These are phyloP conservation scores for Perizoma flavofasciatum DNA, from an alignment of 2,888 invertebrate species.

Conservation along the genomic window DNA sequence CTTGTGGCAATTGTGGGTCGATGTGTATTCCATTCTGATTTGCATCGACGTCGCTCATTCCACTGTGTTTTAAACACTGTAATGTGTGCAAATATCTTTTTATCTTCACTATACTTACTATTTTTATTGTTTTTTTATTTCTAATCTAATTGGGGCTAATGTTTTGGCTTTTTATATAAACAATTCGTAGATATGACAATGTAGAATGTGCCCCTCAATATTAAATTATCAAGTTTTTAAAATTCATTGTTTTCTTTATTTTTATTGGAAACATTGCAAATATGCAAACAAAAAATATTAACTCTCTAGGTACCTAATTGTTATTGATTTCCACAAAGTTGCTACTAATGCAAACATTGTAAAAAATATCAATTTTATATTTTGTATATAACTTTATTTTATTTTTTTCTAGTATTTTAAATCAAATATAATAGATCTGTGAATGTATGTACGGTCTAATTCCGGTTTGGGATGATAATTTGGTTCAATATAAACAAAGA, in stretches of 20 bases:
- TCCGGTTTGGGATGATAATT: constrained; percentile 33
- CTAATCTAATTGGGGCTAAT: constrained; percentile 36
- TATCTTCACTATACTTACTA: constrained; percentile 39
- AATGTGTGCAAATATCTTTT: constrained; percentile 51
- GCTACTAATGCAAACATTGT: constrained; percentile 40
- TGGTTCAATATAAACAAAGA: constrained; percentile 46
- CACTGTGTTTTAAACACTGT: constrained; percentile 57
- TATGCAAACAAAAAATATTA: constrained; percentile 42
- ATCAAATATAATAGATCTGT: constrained; percentile 76
- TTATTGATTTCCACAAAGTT: constrained; percentile 59
- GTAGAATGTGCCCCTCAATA: constrained; percentile 35
- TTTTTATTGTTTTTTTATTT: constrained; percentile 40
- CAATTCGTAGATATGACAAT: constrained; percentile 36
- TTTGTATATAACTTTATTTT: constrained; percentile 73
- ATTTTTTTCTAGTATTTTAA: constrained; percentile 77
- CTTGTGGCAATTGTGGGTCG: constrained; percentile 57
- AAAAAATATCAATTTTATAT: constrained; percentile 75
- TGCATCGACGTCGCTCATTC: constrained; percentile 51
- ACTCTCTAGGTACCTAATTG: constrained; percentile 69
- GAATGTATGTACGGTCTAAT: constrained; percentile 46
- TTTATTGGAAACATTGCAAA: constrained; percentile 24
- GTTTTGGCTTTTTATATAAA: constrained; percentile 40
- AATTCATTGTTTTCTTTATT: constrained; percentile 19
- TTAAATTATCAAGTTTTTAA: constrained; percentile 42
- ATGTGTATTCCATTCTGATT: constrained; percentile 53